Percentiles rank a stretch among this genome's conserved stretches.
Evolutionary conservation across 2,888 invertebrate genomes (phyloP).

Genomic region (Sarcophaga rosellei): DNA sequence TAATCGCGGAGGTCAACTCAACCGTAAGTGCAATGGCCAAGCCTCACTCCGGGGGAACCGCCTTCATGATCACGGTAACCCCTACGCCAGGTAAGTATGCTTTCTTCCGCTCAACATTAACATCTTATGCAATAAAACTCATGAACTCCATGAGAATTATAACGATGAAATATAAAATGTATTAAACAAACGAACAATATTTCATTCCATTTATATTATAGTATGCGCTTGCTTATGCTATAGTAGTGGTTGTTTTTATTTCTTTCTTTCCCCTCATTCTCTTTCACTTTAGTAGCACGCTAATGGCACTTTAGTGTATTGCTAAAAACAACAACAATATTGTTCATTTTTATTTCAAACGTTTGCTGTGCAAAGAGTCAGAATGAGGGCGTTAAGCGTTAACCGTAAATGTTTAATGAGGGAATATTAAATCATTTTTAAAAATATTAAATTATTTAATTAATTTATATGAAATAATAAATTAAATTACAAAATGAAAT

Average conservation of each 20-base stretch:
- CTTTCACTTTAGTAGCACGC: background rate
- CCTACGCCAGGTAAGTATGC: slow-evolving; percentile 75
- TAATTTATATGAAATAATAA: no score
- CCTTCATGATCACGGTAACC: slow-evolving; percentile 75
- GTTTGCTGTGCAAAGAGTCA: no score
- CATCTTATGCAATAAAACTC: background rate
- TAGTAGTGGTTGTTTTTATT: background rate
- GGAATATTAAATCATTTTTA: no score
- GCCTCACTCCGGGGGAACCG: slow-evolving; percentile 75
- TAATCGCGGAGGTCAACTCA: slow-evolving; percentile 89
- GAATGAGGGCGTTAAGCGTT: no score
- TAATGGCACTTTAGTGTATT: no score
- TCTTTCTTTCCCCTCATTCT: background rate
- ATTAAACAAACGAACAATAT: background rate
- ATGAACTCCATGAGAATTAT: slow-evolving; percentile 31
- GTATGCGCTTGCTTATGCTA: background rate
- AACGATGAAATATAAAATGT: background rate
- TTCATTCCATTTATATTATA: background rate
- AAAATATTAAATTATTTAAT: no score
- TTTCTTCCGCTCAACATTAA: slow-evolving; percentile 55
- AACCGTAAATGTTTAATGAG: no score
- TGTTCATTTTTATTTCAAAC: no score
- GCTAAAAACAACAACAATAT: no score
- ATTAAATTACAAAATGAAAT: no score
- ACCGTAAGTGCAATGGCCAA: slow-evolving; percentile 77